Evolutionary conservation across 2,797 vertebrate species (phyloP).

Genomic region (Syngnathus acus): DNA sequence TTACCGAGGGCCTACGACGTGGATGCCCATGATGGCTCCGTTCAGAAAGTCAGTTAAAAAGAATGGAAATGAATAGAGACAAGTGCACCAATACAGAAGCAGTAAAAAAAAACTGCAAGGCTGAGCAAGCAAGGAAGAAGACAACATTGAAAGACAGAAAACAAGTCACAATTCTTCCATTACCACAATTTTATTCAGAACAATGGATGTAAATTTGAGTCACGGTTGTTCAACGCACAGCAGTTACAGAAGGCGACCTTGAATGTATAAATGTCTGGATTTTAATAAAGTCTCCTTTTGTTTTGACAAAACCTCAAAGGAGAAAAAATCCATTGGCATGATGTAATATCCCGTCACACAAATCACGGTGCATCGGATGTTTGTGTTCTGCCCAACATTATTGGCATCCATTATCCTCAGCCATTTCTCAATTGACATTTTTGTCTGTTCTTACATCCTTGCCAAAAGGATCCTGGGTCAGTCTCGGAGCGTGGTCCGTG

Average conservation of each 20-base stretch:
- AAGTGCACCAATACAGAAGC: no score
- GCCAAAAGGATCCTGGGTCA: no score
- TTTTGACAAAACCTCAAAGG: not conserved
- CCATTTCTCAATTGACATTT: no score
- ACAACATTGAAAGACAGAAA: not conserved
- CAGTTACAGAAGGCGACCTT: not conserved
- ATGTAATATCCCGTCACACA: no score
- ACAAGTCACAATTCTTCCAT: not conserved
- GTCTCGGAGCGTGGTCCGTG: no score
- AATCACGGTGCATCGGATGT: no score
- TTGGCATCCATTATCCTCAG: no score
- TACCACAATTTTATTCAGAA: not conserved
- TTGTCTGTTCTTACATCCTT: no score
- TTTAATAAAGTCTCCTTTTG: no score
- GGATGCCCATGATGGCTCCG: constrained; percentile 69
- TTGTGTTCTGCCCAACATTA: no score
- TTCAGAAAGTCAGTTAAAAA: not conserved
- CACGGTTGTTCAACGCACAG: not conserved
- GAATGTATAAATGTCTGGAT: not conserved
- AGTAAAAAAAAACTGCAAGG: no score
- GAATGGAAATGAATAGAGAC: not conserved
- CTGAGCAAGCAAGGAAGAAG: no score
- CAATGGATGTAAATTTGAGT: not conserved
- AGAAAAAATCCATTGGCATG: not conserved
- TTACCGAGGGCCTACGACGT: constrained; percentile 72